Evolutionary conservation across 2,888 invertebrate species (phyloP).

Genomic region (Phymatocera aterrima): DNA sequence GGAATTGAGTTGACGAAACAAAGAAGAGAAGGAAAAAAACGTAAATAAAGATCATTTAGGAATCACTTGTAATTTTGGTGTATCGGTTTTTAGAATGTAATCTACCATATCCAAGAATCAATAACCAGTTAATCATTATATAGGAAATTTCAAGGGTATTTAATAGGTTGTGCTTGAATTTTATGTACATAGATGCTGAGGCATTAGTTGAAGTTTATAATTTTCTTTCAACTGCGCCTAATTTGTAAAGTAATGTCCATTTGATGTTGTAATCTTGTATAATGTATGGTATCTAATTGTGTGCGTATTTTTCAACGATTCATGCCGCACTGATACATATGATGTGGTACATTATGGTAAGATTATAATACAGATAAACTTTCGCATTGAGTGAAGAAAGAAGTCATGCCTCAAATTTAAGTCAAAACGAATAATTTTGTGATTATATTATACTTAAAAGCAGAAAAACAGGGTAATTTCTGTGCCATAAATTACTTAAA

Average conservation of each 20-base stretch:
- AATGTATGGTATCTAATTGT: slow-evolving; percentile 58
- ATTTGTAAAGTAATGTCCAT: slow-evolving; percentile 22
- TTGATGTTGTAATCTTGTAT: background rate
- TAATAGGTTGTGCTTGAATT: slow-evolving; percentile 61
- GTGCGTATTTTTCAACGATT: background rate
- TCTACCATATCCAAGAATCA: slow-evolving; percentile 69
- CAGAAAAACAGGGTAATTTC: slow-evolving; percentile 42
- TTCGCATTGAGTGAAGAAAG: slow-evolving; percentile 12
- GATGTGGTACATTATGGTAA: background rate
- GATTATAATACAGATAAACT: background rate
- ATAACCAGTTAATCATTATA: slow-evolving; percentile 55
- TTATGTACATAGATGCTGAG: slow-evolving; percentile 64
- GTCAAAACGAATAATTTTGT: background rate
- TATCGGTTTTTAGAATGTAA: slow-evolving; percentile 51
- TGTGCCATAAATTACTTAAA: slow-evolving; percentile 35
- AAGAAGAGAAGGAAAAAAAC: too few species aligned
- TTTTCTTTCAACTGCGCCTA: slow-evolving; percentile 34
- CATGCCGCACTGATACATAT: background rate
- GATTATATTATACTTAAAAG: background rate
- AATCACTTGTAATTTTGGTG: background rate
- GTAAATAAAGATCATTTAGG: background rate
- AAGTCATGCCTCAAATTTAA: background rate
- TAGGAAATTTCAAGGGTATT: slow-evolving; percentile 59
- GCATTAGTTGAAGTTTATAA: slow-evolving; percentile 57
- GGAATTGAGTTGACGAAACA: background rate